Percentiles rank a stretch among this genome's conserved stretches.
These are phyloP conservation scores for Philereme vetulata DNA, from an alignment of 2,888 invertebrate species.

Conservation along the genomic window DNA sequence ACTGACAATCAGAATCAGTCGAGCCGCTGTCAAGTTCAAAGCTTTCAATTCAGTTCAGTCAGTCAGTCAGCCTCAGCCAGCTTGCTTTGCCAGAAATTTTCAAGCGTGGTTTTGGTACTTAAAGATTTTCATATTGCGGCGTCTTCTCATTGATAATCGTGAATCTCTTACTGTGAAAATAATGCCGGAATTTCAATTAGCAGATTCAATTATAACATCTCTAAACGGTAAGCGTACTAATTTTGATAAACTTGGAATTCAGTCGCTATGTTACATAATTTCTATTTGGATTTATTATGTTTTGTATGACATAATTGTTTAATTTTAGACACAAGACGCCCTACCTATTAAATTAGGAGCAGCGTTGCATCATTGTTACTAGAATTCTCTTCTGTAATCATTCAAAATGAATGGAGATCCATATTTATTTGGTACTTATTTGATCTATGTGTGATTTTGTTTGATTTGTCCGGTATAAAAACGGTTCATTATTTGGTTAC, in stretches of 20 bases:
- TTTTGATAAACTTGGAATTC: constrained; percentile 29
- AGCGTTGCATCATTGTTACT: constrained; percentile 50
- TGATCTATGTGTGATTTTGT: constrained; percentile 38
- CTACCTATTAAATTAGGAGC: constrained; percentile 54
- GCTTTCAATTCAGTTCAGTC: neutral
- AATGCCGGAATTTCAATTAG: constrained; percentile 71
- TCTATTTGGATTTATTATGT: constrained; percentile 61
- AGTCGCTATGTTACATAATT: constrained; percentile 70
- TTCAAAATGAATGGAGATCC: constrained; percentile 53
- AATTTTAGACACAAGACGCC: constrained; percentile 73
- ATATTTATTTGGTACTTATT: constrained; percentile 53
- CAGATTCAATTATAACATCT: constrained; percentile 69
- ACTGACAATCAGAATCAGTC: constrained; percentile 1
- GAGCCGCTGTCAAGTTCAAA: neutral
- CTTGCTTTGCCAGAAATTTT: neutral
- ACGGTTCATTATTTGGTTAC: neutral
- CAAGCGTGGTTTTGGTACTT: neutral
- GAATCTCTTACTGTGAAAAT: constrained; percentile 25
- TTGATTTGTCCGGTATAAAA: constrained; percentile 4
- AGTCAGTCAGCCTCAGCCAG: neutral
- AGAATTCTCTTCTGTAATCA: constrained; percentile 31
- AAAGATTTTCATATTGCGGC: neutral
- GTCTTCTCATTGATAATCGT: constrained; percentile 1
- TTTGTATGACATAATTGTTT: constrained; percentile 70
- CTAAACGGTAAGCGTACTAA: constrained; percentile 58